Conservation (phyloP, 2,888 invertebrate genomes). For the Zaprionus lineosus region DNA sequence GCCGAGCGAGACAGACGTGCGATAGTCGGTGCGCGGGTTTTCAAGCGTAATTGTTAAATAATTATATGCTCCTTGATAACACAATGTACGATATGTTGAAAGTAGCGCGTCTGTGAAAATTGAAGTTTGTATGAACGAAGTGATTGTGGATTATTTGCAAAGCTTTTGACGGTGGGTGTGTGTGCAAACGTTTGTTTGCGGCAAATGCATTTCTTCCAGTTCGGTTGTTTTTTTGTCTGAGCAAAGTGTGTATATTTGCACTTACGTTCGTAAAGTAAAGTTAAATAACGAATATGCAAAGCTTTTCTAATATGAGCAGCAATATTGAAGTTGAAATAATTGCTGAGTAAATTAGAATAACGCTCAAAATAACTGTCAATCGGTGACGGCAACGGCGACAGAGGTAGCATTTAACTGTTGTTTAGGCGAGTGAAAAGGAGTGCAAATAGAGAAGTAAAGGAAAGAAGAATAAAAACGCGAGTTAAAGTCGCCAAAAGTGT, state of each 20-base stretch:
- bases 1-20: slow-evolving; percentile 47
- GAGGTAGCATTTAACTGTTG: slow-evolving; percentile 53
- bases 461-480: slow-evolving; percentile 16
- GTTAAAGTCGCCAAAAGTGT: slow-evolving; percentile 39
- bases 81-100: slow-evolving; percentile 11
- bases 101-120: slow-evolving; percentile 21
- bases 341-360: slow-evolving; percentile 28
- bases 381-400: slow-evolving; percentile 18
- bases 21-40: slow-evolving; percentile 44
- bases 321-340: slow-evolving; percentile 28
- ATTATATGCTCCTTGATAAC: slow-evolving; percentile 40
- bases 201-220: slow-evolving; percentile 33
- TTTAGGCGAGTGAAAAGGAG: slow-evolving; percentile 37
- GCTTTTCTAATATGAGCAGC: slow-evolving; percentile 21
- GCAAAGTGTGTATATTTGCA: slow-evolving; percentile 12
- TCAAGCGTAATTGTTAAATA: slow-evolving; percentile 52
- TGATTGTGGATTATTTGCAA: slow-evolving; percentile 17
- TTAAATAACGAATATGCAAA: slow-evolving; percentile 36
- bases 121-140: slow-evolving; percentile 9
- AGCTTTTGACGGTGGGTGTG: not conserved
- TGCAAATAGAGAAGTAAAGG: slow-evolving; percentile 27
- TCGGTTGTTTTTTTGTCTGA: slow-evolving; percentile 35
- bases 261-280: slow-evolving; percentile 13
- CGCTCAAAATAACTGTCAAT: slow-evolving; percentile 51
- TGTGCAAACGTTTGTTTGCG: slow-evolving; percentile 17